These are phyloP conservation scores for Whitmania pigra DNA, from an alignment of 1,140 invertebrate species.

Conservation along the genomic window DNA sequence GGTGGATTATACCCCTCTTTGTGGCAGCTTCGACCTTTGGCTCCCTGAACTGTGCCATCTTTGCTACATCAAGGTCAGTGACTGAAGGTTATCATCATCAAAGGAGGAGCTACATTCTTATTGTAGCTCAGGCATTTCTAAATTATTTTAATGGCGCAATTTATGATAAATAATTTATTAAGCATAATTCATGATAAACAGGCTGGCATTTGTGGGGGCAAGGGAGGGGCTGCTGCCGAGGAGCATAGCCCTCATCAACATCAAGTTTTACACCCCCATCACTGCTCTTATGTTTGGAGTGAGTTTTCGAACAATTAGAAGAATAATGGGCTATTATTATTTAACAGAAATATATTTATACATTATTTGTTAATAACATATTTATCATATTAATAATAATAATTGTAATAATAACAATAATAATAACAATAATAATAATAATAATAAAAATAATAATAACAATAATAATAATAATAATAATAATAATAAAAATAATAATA, in stretches of 20 bases:
- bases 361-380: conserved; percentile 11
- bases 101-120: not conserved
- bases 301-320: conserved; percentile 18
- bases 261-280: conserved; percentile 70
- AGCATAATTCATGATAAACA: conserved; percentile 26
- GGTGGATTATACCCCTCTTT: conserved; percentile 90
- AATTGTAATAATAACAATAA: no score
- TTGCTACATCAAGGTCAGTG: conserved; percentile 66
- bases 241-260: conserved; percentile 85
- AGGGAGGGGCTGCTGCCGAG: conserved; percentile 89
- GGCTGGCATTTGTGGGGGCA: conserved; percentile 76
- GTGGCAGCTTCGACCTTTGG: conserved; percentile 96
- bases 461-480: no score
- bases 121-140: not conserved
- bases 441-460: no score
- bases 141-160: no score
- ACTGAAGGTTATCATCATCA: not conserved
- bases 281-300: conserved; percentile 82
- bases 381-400: conserved; percentile 37
- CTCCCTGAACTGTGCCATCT: conserved; percentile 88
- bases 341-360: not conserved
- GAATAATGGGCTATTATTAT: not conserved
- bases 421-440: no score
- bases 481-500: no score
- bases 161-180: conserved; percentile 26